Conservation (phyloP, 1,140 invertebrate genomes). For the Battus philenor region DNA sequence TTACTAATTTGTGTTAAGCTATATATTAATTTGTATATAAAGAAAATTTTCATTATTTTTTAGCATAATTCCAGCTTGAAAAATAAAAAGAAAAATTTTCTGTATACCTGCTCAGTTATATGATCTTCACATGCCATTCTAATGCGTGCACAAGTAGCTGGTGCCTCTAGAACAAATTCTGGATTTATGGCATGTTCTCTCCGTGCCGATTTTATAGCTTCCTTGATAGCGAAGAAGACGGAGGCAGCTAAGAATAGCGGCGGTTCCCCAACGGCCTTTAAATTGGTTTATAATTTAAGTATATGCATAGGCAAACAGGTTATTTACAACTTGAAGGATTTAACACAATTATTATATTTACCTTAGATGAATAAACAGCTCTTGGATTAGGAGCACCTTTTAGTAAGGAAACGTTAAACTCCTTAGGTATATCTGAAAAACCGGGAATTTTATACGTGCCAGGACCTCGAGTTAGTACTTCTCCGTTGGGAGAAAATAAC, state of each 20-base stretch:
- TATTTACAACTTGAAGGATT: no score
- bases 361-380: slow-evolving; percentile 83
- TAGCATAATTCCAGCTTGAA: no score
- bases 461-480: slow-evolving; percentile 78
- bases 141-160: slow-evolving; percentile 81
- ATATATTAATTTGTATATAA: no score
- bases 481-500: slow-evolving; percentile 76
- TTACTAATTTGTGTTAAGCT: no score
- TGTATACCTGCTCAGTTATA: slow-evolving; percentile 77
- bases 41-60: no score
- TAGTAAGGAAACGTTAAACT: slow-evolving; percentile 80
- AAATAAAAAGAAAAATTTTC: no score
- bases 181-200: slow-evolving; percentile 40
- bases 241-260: slow-evolving; percentile 80
- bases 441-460: slow-evolving; percentile 82
- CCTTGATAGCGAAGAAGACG: slow-evolving; percentile 80
- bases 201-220: slow-evolving; percentile 62
- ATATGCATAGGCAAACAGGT: no score
- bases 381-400: slow-evolving; percentile 79
- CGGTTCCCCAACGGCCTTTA: slow-evolving; percentile 82
- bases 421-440: slow-evolving; percentile 75
- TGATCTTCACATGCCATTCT: slow-evolving; percentile 81
- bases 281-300: no score
- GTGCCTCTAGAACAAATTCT: slow-evolving; percentile 77
- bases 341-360: no score